A percentile compares a stretch with the other conserved stretches of the same genome.
Evolutionary conservation across 1,140 invertebrate genomes (phyloP).

Genomic region (Vollenhovia emeryi): DNA sequence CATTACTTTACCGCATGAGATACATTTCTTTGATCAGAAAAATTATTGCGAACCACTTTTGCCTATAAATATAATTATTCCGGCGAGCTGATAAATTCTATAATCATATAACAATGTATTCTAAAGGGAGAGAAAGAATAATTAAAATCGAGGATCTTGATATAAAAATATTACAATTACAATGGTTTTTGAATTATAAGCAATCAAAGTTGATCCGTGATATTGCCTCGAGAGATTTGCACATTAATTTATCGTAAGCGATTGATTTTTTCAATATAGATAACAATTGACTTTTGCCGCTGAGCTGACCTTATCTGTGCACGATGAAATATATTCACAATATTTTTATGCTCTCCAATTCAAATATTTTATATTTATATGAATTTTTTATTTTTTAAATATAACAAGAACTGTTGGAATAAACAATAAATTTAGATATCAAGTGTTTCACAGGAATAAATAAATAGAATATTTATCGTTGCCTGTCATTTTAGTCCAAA

Average conservation of each 20-base stretch:
- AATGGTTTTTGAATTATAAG: background rate
- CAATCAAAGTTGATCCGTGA: too few relatives aligned
- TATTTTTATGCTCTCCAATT: background rate
- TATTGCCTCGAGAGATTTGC: too few relatives aligned
- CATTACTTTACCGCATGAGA: background rate
- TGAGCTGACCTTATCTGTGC: too few relatives aligned
- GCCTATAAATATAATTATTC: background rate
- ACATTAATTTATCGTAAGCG: too few relatives aligned
- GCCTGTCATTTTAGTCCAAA: too few relatives aligned
- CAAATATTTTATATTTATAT: background rate
- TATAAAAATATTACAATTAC: background rate
- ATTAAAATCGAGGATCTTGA: background rate
- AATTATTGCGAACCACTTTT: background rate
- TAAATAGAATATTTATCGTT: too few relatives aligned
- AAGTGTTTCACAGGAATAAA: too few relatives aligned
- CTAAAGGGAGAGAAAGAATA: background rate
- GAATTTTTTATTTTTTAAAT: too few relatives aligned
- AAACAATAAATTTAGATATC: too few relatives aligned
- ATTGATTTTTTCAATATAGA: too few relatives aligned
- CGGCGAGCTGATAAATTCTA: background rate
- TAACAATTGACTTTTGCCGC: too few relatives aligned
- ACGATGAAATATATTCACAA: background rate
- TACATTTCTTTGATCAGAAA: background rate
- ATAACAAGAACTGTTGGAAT: too few relatives aligned
- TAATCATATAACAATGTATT: background rate